Evolutionary conservation across 1,140 invertebrate genomes (phyloP).

Genomic region (Drosophila oshimai): DNA sequence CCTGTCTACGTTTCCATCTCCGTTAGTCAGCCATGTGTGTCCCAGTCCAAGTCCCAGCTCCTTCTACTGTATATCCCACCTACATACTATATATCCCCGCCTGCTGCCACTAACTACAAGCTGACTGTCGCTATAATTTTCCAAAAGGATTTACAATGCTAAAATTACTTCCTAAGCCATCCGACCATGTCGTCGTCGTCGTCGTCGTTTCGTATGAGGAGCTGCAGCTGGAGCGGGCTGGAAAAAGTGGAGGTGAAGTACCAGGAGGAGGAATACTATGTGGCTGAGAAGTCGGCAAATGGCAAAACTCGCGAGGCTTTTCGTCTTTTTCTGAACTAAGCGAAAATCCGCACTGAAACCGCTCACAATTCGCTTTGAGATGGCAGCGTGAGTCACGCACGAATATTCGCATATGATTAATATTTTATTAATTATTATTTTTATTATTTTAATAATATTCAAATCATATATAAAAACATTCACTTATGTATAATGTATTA

Average conservation of each 20-base stretch:
- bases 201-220: slow-evolving; percentile 40
- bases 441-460: too few relatives aligned
- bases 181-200: slow-evolving; percentile 64
- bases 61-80: too few relatives aligned
- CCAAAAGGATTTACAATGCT: slow-evolving; percentile 78
- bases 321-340: slow-evolving; percentile 54
- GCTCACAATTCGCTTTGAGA: slow-evolving; percentile 16
- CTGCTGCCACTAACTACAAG: slow-evolving; percentile 75
- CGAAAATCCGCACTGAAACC: slow-evolving; percentile 61
- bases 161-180: slow-evolving; percentile 80
- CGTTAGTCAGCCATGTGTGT: slow-evolving; percentile 23
- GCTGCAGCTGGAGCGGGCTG: slow-evolving; percentile 1
- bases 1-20: slow-evolving; percentile 31
- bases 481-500: too few relatives aligned
- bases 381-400: background rate
- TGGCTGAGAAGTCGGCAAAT: slow-evolving; percentile 24
- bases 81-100: background rate
- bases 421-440: background rate
- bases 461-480: too few relatives aligned
- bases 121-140: slow-evolving; percentile 79
- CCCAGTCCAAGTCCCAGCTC: background rate
- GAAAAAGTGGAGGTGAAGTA: background rate
- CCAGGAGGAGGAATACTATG: background rate
- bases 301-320: slow-evolving; percentile 28
- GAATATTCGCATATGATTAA: background rate